Base-by-base conservation (phyloP, 1,140 invertebrate genomes). In the Acromyrmex echinatior region DNA sequence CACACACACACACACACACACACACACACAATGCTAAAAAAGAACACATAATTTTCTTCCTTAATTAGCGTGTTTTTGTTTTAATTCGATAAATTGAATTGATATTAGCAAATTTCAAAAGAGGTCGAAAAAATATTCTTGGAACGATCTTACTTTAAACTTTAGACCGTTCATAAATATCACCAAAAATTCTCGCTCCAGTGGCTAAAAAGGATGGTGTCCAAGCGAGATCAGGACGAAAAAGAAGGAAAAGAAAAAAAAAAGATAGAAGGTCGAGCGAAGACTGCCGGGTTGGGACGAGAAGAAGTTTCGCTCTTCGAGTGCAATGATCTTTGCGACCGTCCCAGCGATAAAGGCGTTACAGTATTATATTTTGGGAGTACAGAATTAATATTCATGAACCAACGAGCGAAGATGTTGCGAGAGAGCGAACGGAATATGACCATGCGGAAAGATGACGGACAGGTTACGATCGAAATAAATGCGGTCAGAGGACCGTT, bases 301-400 rank as follows among this genome's bases (percentile, higher is more conserved):
- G 25, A 18, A 53, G 14, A 10, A 25, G 21, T 18, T 74, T 82
- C 16, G 56, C 58, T 39, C 53, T 49, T 71, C 39, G 77, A 79
- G 79, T 84, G 85, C 88, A 73, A 87, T 21, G 85, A 82, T 90
- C 73, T 84, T 60, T 31, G 77, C 45, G 66, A 77, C 76, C 77
- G 56, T 70, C 28, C 63, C 65, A 51, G 21, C 81, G 90, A 90
- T 90, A 91, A 90, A 88, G 51, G 88, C 86, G 89, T 90, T 90
- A 87, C 90, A 79, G 86, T 85, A 86, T 94, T 90, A 90, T 91
- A 92, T 93, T 93, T 93, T 87, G 91, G 88, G 86, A 68, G 82
- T 73, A 28, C 63, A 79, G 66, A 87, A 93, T 94, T 92, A 93
- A 93, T 94, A 93, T 94, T 93, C 93, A 93, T 93, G 93, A 93